Evolutionary conservation across 2,113 vertebrate species (phyloP), one percentile per base, ranked within the genome.

Genomic region (Odocoileus virginianus): DNA sequence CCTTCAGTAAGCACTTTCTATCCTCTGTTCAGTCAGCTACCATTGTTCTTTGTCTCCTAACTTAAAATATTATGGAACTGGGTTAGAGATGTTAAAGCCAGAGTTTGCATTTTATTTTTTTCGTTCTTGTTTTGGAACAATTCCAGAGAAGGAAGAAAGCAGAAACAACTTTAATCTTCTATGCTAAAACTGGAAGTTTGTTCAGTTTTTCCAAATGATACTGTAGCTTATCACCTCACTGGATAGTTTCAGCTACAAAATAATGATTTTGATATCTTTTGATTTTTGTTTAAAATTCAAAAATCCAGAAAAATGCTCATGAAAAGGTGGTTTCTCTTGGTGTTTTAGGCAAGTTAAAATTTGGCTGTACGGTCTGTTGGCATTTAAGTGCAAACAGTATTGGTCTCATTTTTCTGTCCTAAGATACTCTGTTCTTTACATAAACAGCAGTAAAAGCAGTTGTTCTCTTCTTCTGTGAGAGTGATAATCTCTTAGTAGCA

Each of bases 401-500:
- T 95, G 79, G 58, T 67, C 81, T 90, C 86, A 52, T 40, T 89
- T 93, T 92, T 92, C 30, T 94, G 57, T 86, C 87, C 88, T 96
- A 60, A 79, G 52, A 89, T 87, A 86, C 84, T 96, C 60, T 85
- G 58, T 76, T 97, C 91, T 94, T 96, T 95, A 92, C 71, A 76
- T 90, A 94, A 96, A 95, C 64, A 96, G 67, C 88, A 88, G n/a
- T 71, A 64, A 78, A 96, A 89, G 40, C 81, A 96, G 82, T 90
- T 95, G 78, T 96, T 97, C 87, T 96, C 81, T 95, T 96, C 58
- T 57, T 91, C 84, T 93, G 64, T 86, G 50, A 85, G 33, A 81
- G n/a, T 94, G 79, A 96, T 88, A 83, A 92, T 95, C 90, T 98
- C 95, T 93, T 93, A 97, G 87, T 55, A 88, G 92, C 94, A 98